A percentile compares a stretch with the other conserved stretches of the same genome.
phyloP scores from a whole-genome alignment of 2,797 vertebrate genomes.

The Enteromius radiatus region DNA sequence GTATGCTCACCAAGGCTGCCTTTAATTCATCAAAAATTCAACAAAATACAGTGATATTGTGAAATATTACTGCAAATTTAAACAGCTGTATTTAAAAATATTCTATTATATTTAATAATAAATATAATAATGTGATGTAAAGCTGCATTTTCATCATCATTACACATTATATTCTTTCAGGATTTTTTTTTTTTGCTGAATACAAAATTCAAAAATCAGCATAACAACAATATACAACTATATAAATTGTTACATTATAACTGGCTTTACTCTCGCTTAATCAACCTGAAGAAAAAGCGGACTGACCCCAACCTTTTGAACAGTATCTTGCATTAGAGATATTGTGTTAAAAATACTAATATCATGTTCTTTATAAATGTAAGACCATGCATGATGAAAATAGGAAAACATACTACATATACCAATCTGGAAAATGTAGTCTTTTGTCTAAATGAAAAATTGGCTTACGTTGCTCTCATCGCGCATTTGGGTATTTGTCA shows the following conservation, averaged over 20 bases:
- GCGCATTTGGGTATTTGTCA: neutral
- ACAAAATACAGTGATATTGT: neutral
- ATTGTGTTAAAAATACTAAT: neutral
- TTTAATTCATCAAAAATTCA: neutral
- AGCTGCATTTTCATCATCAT: neutral
- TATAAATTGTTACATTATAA: neutral
- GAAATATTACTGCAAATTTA: neutral
- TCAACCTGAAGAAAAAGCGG: neutral
- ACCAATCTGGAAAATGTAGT: neutral
- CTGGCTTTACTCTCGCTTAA: neutral
- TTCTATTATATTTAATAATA: no score
- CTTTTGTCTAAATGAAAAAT: neutral
- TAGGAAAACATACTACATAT: neutral
- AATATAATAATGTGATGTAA: no score
- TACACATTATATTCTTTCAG: neutral
- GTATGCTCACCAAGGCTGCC: neutral
- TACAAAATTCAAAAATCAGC: neutral
- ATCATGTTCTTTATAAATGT: neutral
- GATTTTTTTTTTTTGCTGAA: neutral
- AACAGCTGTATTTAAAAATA: no score
- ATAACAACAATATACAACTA: neutral
- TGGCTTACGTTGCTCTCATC: neutral
- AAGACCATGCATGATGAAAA: constrained; percentile 3
- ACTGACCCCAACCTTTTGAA: neutral
- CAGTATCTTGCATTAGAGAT: neutral